Conservation (phyloP, 2,888 invertebrate species). For the Drosophila fulvimacula region DNA sequence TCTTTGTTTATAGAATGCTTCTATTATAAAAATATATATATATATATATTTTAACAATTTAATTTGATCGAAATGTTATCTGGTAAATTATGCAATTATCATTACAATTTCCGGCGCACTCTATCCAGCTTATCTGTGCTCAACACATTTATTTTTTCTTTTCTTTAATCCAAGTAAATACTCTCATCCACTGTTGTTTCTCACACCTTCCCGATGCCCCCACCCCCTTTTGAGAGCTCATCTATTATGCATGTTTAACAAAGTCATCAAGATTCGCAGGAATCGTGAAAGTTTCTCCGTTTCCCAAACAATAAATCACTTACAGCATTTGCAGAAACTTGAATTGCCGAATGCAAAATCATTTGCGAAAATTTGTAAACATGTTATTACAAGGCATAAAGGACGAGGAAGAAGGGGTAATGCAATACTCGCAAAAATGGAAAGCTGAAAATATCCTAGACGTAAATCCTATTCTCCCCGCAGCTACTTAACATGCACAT, state of each 20-base stretch:
- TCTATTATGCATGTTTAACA: conserved; percentile 43
- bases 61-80: neutral
- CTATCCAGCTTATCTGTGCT: neutral
- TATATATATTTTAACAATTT: no score
- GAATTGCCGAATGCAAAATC: conserved; percentile 63
- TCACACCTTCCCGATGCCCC: conserved; percentile 21
- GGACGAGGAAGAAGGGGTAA: neutral
- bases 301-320: conserved; percentile 65
- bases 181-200: neutral
- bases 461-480: conserved; percentile 41
- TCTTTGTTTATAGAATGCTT: no score
- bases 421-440: neutral
- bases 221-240: neutral
- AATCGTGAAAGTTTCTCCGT: neutral
- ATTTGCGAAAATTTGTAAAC: conserved; percentile 78
- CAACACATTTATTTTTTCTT: neutral
- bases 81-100: neutral
- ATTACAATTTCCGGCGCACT: neutral
- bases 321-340: conserved; percentile 35
- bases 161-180: neutral
- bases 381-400: conserved; percentile 59
- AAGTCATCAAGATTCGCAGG: conserved; percentile 41
- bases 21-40: no score
- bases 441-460: neutral
- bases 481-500: conserved; percentile 62